Base-by-base conservation (phyloP, 2,113 vertebrate species). In the Oreochromis spilurus region DNA sequence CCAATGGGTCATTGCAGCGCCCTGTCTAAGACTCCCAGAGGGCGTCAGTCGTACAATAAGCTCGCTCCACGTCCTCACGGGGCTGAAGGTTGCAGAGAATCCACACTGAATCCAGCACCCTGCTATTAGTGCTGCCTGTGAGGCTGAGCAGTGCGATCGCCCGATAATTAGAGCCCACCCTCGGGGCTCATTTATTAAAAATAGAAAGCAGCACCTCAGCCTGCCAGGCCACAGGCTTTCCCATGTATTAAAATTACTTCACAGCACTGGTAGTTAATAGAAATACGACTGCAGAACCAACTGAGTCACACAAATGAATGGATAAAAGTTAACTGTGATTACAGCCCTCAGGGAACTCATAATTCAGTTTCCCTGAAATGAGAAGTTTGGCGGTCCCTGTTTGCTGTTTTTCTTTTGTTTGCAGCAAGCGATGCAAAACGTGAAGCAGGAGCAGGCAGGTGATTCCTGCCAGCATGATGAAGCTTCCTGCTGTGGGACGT, bases 171-270 rank as follows among this genome's bases (percentile, higher is more conserved):
- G 54, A 62, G 17, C 10, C 26, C 54, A 45, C 54, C 24, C 54
- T 11, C 53, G 1, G n/a, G n/a, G 6, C 34, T 9, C 11, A 26
- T 55, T 80, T 26, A 40, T 80, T 29, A 57, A 57, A 79, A 55
- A 26, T 24, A 57, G n/a, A 55, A 54, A 54, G 19, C 77, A 50
- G 9, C 70, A 77, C 19, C 75, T 26, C 24, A 26, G 21, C 67
- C 0, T 72, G 2, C 12, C 50, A 24, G 14, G 24, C 6, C 31
- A 6, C 50, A 16, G 60, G 53, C 12, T 24, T 54, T 50, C 16
- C 31, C n/a, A 0, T 57, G 70, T 7, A 11, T 75, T 43, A 12
- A 0, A 57, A 57, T 13, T 7, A 43, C 16, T 26, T 43, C 21
- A 26, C 36, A 40, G 34, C 24, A 36, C 53, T 57, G 34, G 16